Conservation (phyloP, 2,888 invertebrate species). For the Byasa hedistus region DNA sequence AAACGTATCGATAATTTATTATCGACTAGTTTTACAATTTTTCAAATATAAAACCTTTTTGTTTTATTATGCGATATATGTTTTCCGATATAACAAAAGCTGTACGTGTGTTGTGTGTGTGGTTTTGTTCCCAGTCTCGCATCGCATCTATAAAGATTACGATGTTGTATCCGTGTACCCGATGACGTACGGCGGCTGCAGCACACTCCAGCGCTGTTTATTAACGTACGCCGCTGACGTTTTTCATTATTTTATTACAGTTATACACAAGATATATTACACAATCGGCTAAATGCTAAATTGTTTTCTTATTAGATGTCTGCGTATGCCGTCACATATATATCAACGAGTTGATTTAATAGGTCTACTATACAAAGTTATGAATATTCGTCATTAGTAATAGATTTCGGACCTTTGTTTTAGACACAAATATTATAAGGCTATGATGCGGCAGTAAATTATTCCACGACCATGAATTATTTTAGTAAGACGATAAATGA, state of each 20-base stretch:
- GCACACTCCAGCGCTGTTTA: conserved; percentile 33
- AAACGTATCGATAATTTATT: too few species aligned
- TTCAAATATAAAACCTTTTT: too few species aligned
- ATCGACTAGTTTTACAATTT: too few species aligned
- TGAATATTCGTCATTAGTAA: too few species aligned
- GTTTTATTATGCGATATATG: neutral
- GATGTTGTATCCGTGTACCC: conserved; percentile 35
- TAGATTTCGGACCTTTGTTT: too few species aligned
- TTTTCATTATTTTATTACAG: conserved; percentile 31
- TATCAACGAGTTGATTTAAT: neutral
- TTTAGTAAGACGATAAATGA: neutral
- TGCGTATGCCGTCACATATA: neutral
- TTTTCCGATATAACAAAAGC: neutral
- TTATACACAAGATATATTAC: conserved; percentile 32
- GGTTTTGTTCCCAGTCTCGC: conserved; percentile 40
- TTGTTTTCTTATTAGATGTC: conserved; percentile 8
- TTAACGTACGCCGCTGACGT: conserved; percentile 31
- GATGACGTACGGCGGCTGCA: conserved; percentile 39
- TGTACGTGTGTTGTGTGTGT: neutral
- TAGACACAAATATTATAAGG: too few species aligned
- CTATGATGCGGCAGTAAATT: neutral
- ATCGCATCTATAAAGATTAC: conserved; percentile 41
- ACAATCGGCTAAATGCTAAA: conserved; percentile 7
- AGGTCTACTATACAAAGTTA: too few species aligned
- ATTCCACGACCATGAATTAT: neutral